Percentiles rank a stretch among this genome's conserved stretches.
Conservation (phyloP, 2,113 vertebrate species). For the Muscicapa adusta region DNA sequence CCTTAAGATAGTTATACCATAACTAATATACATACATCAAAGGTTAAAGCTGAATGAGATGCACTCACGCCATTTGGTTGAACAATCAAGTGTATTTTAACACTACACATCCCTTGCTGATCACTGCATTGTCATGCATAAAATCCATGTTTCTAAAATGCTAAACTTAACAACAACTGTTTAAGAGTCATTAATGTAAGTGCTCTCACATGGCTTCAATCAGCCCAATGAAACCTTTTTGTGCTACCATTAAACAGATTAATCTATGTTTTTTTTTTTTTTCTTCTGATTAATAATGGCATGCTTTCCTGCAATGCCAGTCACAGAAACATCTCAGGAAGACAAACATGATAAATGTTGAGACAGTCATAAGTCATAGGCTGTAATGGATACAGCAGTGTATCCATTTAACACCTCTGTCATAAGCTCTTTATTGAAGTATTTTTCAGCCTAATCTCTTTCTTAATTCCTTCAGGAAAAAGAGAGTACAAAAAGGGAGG, state of each 20-base stretch:
- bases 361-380: not conserved
- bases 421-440: not conserved
- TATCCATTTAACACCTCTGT: not conserved
- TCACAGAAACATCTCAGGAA: not conserved
- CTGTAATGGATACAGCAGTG: accelerated
- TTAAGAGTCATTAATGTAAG: not conserved
- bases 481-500: not conserved
- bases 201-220: not conserved
- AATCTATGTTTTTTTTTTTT: not conserved
- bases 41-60: not conserved
- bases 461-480: not conserved
- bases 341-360: accelerated
- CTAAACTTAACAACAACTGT: not conserved
- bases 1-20: not conserved
- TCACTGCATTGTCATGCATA: not conserved
- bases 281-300: not conserved
- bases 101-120: not conserved
- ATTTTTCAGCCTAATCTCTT: not conserved
- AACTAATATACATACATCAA: not conserved
- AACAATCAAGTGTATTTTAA: not conserved
- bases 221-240: not conserved
- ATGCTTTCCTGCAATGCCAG: not conserved
- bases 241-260: not conserved
- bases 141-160: not conserved
- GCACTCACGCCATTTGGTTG: not conserved